Evolutionary conservation across 2,888 invertebrate species (phyloP).

Genomic region (Polydrusus pterygomalis): DNA sequence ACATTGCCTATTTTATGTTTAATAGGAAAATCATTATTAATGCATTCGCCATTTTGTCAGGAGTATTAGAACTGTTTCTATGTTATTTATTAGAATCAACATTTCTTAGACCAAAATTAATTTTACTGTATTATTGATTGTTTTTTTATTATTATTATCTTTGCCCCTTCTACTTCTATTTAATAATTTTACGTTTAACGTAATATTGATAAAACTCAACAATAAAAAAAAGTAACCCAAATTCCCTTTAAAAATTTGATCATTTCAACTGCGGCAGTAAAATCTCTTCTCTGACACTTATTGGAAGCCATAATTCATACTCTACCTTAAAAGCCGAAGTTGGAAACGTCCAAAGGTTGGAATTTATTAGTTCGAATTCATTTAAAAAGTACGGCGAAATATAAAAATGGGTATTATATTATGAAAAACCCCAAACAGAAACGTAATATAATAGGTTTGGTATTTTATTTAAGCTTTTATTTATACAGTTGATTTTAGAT

Average conservation of each 20-base stretch:
- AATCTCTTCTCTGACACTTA: slow-evolving; percentile 48
- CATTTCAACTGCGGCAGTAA: slow-evolving; percentile 36
- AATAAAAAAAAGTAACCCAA: neutral
- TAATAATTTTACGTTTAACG: neutral
- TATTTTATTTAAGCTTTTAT: too few relatives aligned
- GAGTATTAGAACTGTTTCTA: too few relatives aligned
- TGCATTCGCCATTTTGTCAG: too few relatives aligned
- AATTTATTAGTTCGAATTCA: slow-evolving; percentile 81
- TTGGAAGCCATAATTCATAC: slow-evolving; percentile 50
- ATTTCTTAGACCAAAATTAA: too few relatives aligned
- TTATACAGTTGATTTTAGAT: too few relatives aligned
- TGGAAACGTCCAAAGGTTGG: slow-evolving; percentile 81
- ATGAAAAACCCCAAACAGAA: neutral
- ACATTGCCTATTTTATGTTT: too few relatives aligned
- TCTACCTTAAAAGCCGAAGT: slow-evolving; percentile 81
- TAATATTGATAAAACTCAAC: neutral
- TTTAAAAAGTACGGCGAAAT: slow-evolving; percentile 78
- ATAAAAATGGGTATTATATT: neutral
- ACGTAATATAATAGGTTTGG: neutral
- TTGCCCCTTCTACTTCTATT: neutral
- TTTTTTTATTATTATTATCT: too few relatives aligned
- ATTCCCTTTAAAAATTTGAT: slow-evolving; percentile 16
- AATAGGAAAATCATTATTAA: too few relatives aligned
- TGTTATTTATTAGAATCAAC: too few relatives aligned
- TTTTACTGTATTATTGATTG: too few relatives aligned